Evolutionary conservation across 2,888 invertebrate genomes (phyloP).

Genomic region (Agapostemon virescens): DNA sequence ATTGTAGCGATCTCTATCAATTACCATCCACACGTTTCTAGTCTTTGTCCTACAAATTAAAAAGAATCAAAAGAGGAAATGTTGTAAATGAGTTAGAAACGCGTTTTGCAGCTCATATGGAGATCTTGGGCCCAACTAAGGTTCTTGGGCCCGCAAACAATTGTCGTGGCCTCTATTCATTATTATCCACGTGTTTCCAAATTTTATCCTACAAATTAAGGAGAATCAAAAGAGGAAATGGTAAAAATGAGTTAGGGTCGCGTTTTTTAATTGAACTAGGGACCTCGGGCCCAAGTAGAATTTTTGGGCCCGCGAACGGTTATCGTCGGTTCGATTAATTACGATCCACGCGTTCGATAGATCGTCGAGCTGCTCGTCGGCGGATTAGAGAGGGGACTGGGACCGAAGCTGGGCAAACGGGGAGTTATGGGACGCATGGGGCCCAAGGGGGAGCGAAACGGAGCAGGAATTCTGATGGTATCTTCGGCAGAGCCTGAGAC

Average conservation of each 20-base stretch:
- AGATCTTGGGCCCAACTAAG: too few relatives aligned
- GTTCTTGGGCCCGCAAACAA: too few relatives aligned
- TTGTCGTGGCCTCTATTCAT: too few relatives aligned
- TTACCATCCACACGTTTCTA: slow-evolving; percentile 53
- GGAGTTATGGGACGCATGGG: neutral
- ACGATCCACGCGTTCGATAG: slow-evolving; percentile 47
- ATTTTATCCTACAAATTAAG: too few relatives aligned
- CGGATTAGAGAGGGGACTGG: neutral
- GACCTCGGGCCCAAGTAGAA: too few relatives aligned
- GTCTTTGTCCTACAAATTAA: neutral
- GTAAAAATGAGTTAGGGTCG: too few relatives aligned
- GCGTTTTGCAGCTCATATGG: too few relatives aligned
- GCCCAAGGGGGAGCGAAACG: slow-evolving; percentile 16
- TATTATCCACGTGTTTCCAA: too few relatives aligned
- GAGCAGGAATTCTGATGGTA: slow-evolving; percentile 63
- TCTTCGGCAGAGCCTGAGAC: slow-evolving; percentile 72
- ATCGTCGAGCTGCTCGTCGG: neutral
- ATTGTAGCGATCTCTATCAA: slow-evolving; percentile 57
- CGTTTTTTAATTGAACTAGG: too few relatives aligned
- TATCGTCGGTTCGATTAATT: slow-evolving; percentile 57
- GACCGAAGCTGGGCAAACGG: slow-evolving; percentile 18
- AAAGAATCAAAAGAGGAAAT: neutral
- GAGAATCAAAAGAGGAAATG: too few relatives aligned
- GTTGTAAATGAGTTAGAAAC: neutral
- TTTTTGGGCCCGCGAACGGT: slow-evolving; percentile 65